Base-by-base conservation (phyloP, 64 coral and sea anemone genomes). In the Acropora yongei region DNA sequence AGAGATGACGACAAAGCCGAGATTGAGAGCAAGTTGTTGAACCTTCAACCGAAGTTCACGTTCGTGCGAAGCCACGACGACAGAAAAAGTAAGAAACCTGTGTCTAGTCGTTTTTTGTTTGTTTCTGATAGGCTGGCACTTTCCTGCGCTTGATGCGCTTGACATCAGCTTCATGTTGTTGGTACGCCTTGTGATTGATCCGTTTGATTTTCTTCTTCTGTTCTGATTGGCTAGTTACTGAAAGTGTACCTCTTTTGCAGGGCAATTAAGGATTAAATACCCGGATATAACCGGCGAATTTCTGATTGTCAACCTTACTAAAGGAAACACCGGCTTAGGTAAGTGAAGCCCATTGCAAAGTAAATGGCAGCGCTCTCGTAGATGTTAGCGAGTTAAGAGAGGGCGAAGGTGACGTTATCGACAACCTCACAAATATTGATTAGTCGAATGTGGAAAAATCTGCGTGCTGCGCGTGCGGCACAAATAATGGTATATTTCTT, bases 301-400 rank as follows among this genome's bases (percentile, higher is more conserved):
- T 16, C 77, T 91, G 19, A 75, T 90, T 17, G 89, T 91, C 2
- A 73, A 91, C 69, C 84, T 95, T 1, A 48, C 69, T 5, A 95
- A 91, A 83, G 94, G 94, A 12, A 80, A 72, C 47, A 81, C 89
- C 46, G 94, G 94, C 61, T 83, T 95, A 78, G 93, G 93, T 95
- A 88, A 95, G 93, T 50, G 8, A 8, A 44, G 47, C 13, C 39
- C 8, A 14, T 3, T 30, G 30, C 30, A 30, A 30, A 30, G 30
- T 30, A 13, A 55, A 55, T 55, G 51, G 51, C 30, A 30, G 30
- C 30, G 30, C 30, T 30, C 30, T 30, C 30, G 30, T 30, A 30
- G 30, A 30, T 30, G 30, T 30, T 30, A 30, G 30, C 30, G 30
- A 30, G 30, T 30, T 30, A 30, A 30, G 30, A 30, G 30, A 30